A percentile compares a stretch with the other conserved stretches of the same genome.
Evolutionary conservation across 1,140 invertebrate species (phyloP).

Genomic region (Stenopsyche tienmushanensis): DNA sequence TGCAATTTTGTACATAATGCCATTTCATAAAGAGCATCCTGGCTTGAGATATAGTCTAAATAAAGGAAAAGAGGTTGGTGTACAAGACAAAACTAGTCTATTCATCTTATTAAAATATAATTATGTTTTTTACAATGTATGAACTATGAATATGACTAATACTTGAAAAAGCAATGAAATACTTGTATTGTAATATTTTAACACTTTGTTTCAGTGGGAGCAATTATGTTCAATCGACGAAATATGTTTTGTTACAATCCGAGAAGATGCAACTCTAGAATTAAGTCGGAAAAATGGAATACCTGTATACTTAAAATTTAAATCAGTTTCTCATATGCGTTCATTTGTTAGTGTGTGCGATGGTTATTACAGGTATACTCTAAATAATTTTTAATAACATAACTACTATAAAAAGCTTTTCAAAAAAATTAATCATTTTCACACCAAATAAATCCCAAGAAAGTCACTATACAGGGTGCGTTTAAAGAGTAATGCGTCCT

Average conservation of each 20-base stretch:
- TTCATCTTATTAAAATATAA: not conserved
- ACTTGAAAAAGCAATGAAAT: no score
- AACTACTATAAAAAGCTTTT: no score
- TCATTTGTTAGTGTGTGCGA: conserved; percentile 84
- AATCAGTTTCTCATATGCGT: conserved; percentile 58
- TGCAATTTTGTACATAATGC: conserved; percentile 66
- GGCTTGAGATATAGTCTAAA: conserved; percentile 64
- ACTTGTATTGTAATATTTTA: no score
- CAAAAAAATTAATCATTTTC: no score
- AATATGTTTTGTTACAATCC: conserved; percentile 73
- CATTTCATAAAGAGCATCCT: conserved; percentile 66
- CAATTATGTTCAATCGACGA: conserved; percentile 80
- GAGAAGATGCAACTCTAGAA: conserved; percentile 71
- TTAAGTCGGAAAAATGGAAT: conserved; percentile 76
- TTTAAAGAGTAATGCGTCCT: no score
- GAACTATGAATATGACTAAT: not conserved
- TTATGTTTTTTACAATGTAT: not conserved
- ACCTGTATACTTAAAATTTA: conserved; percentile 73
- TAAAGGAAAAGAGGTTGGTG: conserved; percentile 64
- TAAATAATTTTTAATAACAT: conserved; percentile 5
- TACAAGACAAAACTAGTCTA: conserved; percentile 34
- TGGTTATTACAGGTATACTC: conserved; percentile 74
- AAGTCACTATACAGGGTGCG: no score
- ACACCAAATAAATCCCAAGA: no score
- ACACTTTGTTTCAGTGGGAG: conserved; percentile 63